These are phyloP conservation scores for Tenthredo livida DNA, from an alignment of 2,888 invertebrate species.

Conservation along the genomic window DNA sequence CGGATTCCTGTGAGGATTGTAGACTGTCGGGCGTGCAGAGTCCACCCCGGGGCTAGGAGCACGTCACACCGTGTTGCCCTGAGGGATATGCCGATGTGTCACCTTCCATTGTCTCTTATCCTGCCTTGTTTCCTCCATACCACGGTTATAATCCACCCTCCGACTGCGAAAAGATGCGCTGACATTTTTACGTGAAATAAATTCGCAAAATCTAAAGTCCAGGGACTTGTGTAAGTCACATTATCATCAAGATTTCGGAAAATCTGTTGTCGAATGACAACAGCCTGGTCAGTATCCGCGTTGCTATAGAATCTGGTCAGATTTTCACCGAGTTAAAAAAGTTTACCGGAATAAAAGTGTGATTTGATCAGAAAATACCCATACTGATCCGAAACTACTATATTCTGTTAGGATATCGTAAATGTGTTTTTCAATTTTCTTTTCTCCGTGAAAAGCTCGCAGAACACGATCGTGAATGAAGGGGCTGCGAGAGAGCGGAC, in stretches of 20 bases:
- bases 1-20: slow-evolving; percentile 40
- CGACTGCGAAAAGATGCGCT: slow-evolving; percentile 46
- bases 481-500: background rate
- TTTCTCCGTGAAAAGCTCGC: background rate
- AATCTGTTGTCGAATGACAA: background rate
- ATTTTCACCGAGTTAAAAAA: slow-evolving; percentile 3
- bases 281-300: background rate
- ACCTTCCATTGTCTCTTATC: slow-evolving; percentile 33
- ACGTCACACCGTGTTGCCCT: slow-evolving; percentile 48
- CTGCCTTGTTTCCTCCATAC: slow-evolving; percentile 12
- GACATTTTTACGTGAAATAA: slow-evolving; percentile 71
- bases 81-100: slow-evolving; percentile 35
- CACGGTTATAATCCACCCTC: background rate
- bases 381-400: slow-evolving; percentile 28
- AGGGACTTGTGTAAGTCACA: background rate
- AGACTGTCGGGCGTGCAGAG: slow-evolving; percentile 6
- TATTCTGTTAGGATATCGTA: slow-evolving; percentile 43
- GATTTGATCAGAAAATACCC: slow-evolving; percentile 19
- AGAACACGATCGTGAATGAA: background rate
- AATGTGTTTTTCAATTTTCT: slow-evolving; percentile 47
- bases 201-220: slow-evolving; percentile 62
- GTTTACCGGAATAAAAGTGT: background rate
- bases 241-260: background rate
- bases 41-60: slow-evolving; percentile 2
- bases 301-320: background rate